Evolutionary conservation across 2,888 invertebrate species (phyloP).

Genomic region (Drosophila colorata): DNA sequence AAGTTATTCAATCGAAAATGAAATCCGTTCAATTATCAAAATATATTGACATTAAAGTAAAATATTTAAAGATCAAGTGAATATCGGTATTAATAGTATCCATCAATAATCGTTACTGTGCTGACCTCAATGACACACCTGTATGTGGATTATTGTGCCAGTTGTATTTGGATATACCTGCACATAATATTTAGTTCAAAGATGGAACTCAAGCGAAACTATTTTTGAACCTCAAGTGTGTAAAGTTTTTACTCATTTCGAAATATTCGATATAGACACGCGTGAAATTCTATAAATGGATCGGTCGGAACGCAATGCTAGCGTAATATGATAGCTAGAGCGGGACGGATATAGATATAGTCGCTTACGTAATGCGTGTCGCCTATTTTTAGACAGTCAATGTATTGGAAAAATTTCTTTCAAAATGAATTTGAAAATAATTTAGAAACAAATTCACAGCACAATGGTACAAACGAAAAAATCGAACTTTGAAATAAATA

Average conservation of each 20-base stretch:
- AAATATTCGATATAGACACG: slow-evolving; percentile 23
- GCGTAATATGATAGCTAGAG: slow-evolving; percentile 67
- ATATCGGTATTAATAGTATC: slow-evolving; percentile 5
- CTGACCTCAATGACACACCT: slow-evolving; percentile 47
- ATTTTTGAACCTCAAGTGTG: slow-evolving; percentile 48
- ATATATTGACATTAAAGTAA: slow-evolving; percentile 23
- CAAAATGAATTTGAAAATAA: not conserved
- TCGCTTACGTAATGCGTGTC: slow-evolving; percentile 59
- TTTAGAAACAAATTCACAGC: not conserved
- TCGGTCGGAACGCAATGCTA: slow-evolving; percentile 43
- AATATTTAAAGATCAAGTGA: slow-evolving; percentile 41
- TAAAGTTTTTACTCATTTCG: slow-evolving; percentile 37
- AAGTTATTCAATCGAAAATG: slow-evolving; percentile 22
- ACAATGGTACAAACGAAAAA: too few species aligned
- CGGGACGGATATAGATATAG: slow-evolving; percentile 49
- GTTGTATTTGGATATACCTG: slow-evolving; percentile 23
- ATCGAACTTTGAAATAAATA: too few species aligned
- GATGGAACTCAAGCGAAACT: slow-evolving; percentile 34
- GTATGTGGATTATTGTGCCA: slow-evolving; percentile 49
- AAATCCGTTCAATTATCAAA: slow-evolving; percentile 22
- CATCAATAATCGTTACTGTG: too few species aligned
- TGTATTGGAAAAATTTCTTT: slow-evolving; percentile 12
- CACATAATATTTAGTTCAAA: slow-evolving; percentile 12
- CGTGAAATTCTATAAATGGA: slow-evolving; percentile 71
- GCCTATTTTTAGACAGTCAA: slow-evolving; percentile 46